A percentile compares a stretch with the other conserved stretches of the same genome.
phyloP scores from a whole-genome alignment of 2,888 invertebrate species.

The Cephonodes hylas region DNA sequence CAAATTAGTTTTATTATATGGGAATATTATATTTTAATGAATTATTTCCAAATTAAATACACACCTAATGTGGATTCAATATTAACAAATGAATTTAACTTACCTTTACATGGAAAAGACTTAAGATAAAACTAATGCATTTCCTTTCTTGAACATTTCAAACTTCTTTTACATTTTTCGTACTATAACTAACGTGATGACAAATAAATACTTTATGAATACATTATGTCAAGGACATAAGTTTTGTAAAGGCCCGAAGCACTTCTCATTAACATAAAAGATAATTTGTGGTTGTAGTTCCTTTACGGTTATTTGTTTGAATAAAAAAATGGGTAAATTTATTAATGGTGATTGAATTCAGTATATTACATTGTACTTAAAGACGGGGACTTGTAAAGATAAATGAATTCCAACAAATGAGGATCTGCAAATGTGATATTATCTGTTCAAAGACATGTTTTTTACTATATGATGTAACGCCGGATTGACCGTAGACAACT shows the following conservation, averaged over 20 bases:
- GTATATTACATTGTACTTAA: conserved; percentile 4
- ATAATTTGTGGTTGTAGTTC: conserved; percentile 9
- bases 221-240: neutral
- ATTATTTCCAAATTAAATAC: neutral
- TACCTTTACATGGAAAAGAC: neutral
- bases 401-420: conserved; percentile 17
- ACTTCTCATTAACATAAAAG: neutral
- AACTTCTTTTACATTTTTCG: neutral
- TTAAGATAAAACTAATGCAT: neutral
- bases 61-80: conserved; percentile 8
- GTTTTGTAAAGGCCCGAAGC: neutral
- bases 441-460: conserved; percentile 32
- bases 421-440: conserved; percentile 58
- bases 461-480: conserved; percentile 30
- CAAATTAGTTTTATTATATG: neutral
- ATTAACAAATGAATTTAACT: neutral
- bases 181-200: neutral
- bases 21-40: neutral
- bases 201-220: neutral
- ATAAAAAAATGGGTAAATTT: neutral
- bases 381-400: conserved; percentile 1
- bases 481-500: conserved; percentile 42
- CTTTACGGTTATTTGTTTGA: conserved; percentile 1
- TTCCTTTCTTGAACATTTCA: neutral
- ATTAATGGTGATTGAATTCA: conserved; percentile 1